Evolutionary conservation across 2,113 vertebrate species (phyloP).

Genomic region (Heterocephalus glaber): DNA sequence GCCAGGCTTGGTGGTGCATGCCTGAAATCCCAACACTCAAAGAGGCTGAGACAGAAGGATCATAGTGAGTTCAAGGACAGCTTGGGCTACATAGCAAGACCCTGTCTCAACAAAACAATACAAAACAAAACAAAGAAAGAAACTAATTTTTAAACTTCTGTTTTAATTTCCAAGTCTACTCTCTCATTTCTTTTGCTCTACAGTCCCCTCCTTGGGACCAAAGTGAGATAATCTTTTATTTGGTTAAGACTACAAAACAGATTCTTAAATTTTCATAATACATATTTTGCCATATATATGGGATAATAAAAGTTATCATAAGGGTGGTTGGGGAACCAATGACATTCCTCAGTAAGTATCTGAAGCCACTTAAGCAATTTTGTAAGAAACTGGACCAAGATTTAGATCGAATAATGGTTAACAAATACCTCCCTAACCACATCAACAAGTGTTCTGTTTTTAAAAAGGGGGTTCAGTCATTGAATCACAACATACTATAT

Average conservation of each 20-base stretch:
- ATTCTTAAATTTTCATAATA: slow-evolving; percentile 11
- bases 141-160: slow-evolving; percentile 2
- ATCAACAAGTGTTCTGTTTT: background rate
- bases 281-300: background rate
- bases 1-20: background rate
- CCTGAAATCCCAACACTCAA: background rate
- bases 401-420: background rate
- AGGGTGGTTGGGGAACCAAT: background rate
- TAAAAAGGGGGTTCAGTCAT: background rate
- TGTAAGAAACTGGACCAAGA: slow-evolving; percentile 12
- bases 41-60: background rate
- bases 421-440: background rate
- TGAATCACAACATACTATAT: background rate
- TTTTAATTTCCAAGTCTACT: slow-evolving; percentile 44
- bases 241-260: background rate
- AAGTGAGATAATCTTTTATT: background rate
- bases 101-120: background rate
- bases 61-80: background rate
- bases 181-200: background rate
- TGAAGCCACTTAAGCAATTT: slow-evolving; percentile 26
- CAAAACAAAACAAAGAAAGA: background rate
- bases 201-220: background rate
- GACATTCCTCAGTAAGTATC: background rate
- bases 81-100: background rate
- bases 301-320: background rate